Percentiles rank a stretch among this genome's conserved stretches.
Conservation (phyloP, 1,140 invertebrate species). For the Drosophila rufa region DNA sequence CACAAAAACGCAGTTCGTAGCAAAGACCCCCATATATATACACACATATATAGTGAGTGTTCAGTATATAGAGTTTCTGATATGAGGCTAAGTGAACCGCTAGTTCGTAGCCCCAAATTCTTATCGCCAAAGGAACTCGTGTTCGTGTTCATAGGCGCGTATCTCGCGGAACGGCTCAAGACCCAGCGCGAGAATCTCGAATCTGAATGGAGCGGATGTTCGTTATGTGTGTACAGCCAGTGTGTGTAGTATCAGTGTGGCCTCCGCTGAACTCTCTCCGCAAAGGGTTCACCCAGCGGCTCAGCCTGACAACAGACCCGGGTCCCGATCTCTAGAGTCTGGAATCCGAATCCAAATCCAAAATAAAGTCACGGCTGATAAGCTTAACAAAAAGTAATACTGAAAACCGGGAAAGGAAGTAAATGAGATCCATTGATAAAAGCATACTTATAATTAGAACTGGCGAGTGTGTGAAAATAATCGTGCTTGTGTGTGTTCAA, state of each 20-base stretch:
- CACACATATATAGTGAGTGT: background rate
- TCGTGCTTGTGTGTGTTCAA: background rate
- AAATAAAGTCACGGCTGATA: conserved; percentile 48
- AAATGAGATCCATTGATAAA: conserved; percentile 53
- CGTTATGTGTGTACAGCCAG: conserved; percentile 36
- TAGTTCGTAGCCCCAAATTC: conserved; percentile 83
- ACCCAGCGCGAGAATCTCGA: conserved; percentile 49
- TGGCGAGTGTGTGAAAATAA: conserved; percentile 17
- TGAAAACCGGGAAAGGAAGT: conserved; percentile 27
- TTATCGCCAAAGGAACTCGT: conserved; percentile 81
- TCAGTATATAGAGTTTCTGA: conserved; percentile 25
- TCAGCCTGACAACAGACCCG: conserved; percentile 62
- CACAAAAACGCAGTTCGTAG: conserved; percentile 58
- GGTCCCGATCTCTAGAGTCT: conserved; percentile 33
- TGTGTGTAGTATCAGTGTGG: conserved; percentile 43
- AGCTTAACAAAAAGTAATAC: conserved; percentile 31
- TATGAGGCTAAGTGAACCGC: conserved; percentile 29
- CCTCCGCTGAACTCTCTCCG: conserved; percentile 77
- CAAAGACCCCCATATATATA: conserved; percentile 1
- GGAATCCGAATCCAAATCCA: conserved; percentile 44
- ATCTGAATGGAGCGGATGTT: conserved; percentile 83
- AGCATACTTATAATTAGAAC: conserved; percentile 21
- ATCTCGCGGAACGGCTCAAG: conserved; percentile 53
- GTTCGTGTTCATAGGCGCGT: conserved; percentile 63
- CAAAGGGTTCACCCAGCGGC: conserved; percentile 65